Evolutionary conservation across 2,113 vertebrate genomes (phyloP).

Genomic region (Heloderma charlesbogerti): DNA sequence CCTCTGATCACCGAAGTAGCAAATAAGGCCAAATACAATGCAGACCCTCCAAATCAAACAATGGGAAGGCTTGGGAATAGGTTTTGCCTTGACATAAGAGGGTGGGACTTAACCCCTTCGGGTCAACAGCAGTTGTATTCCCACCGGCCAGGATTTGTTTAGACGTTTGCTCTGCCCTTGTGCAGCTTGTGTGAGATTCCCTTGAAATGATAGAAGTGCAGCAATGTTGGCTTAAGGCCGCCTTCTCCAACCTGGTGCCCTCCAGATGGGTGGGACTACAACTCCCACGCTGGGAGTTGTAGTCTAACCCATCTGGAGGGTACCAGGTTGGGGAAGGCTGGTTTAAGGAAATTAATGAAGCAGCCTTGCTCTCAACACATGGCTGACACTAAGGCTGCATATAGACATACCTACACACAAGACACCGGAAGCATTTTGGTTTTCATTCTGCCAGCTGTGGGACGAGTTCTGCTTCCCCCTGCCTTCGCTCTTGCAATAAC

Average conservation of each 20-base stretch:
- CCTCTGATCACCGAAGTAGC: constrained; percentile 6
- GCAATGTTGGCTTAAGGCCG: background rate
- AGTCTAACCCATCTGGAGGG: too few species aligned
- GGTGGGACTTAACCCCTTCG: background rate
- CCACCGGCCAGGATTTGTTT: background rate
- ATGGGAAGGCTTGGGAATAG: background rate
- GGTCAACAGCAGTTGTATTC: constrained; percentile 14
- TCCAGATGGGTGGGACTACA: too few species aligned
- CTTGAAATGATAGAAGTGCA: background rate
- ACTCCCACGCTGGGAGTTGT: too few species aligned
- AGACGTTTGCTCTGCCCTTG: background rate
- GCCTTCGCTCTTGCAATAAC: background rate
- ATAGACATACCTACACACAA: background rate
- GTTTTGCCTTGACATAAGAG: background rate
- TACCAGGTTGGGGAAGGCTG: too few species aligned
- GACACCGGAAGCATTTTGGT: background rate
- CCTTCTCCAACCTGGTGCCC: background rate
- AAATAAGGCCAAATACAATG: constrained; percentile 12
- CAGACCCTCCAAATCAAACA: constrained; percentile 20
- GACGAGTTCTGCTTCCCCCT: too few species aligned
- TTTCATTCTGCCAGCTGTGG: too few species aligned
- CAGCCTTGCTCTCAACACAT: background rate
- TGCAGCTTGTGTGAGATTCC: background rate
- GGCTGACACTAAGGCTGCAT: background rate
- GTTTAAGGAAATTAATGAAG: background rate